Evolutionary conservation across 2,888 invertebrate genomes (phyloP), one percentile per base, ranked within the genome.

Genomic region (Epinotia nisella): DNA sequence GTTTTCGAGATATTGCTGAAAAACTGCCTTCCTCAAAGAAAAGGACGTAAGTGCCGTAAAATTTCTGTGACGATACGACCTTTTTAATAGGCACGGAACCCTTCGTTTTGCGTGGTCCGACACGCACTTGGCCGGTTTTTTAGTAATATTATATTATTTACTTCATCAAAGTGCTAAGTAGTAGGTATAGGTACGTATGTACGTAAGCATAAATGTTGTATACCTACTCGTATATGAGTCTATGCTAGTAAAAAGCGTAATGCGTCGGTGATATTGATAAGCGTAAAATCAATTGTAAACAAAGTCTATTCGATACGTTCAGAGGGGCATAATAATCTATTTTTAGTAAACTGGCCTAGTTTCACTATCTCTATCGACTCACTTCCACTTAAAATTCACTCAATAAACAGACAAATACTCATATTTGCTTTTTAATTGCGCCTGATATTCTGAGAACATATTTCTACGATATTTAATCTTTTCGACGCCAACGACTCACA

Each of bases 201-300:
- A 15, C 4, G 15, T 45, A 45, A 45, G 45, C 45, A 45, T 15
- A n/a, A n/a, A 45, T 4, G 3, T 60, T 17, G 13, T 35, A 5
- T 13, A 1, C n/a, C n/a, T n/a, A n/a, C n/a, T 49, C 3, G 29
- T 29, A 29, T 49, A 45, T 62, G 66, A 19, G 49, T n/a, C n/a
- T n/a, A n/a, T n/a, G n/a, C 49, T 35, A 29, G 41, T 45, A 24
- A 9, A 21, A 51, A 51, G 35, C 15, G 7, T 17, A 45, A 29
- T 59, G 35, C 56, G 62, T 58, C 21, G n/a, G 17, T 62, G 56
- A 49, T 58, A 41, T 39, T 41, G 66, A 71, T 61, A 71, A 72
- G 67, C 5, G 29, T 29, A 53, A n/a, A 55, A 68, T 72, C 68
- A 56, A 51, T n/a, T 64, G 58, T 69, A 73, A 73, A 69, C 58